phyloP scores from a whole-genome alignment of 2,113 vertebrate species.

The Gavia stellata region DNA sequence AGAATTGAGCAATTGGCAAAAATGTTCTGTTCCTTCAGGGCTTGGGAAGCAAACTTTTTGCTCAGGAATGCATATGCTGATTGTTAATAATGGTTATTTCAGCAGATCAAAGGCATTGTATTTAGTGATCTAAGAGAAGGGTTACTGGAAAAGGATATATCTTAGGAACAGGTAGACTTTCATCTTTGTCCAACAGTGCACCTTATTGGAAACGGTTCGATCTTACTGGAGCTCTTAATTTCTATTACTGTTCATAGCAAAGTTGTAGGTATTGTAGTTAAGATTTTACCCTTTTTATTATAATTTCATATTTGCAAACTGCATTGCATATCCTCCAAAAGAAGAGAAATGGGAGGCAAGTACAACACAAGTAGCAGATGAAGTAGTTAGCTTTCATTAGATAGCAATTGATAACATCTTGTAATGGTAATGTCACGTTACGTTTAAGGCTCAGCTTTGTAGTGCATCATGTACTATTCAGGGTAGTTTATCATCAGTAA shows the following conservation, averaged over 20 bases:
- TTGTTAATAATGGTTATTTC: background rate
- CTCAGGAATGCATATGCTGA: background rate
- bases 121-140: background rate
- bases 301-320: background rate
- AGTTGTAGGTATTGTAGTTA: background rate
- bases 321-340: background rate
- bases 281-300: background rate
- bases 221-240: background rate
- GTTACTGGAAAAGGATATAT: background rate
- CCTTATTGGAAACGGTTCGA: background rate
- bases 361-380: background rate
- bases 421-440: background rate
- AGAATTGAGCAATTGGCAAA: background rate
- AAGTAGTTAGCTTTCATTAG: background rate
- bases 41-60: background rate
- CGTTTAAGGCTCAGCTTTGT: background rate
- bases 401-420: background rate
- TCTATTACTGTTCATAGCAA: background rate
- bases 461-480: background rate
- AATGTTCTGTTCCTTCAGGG: background rate
- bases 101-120: background rate
- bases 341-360: background rate
- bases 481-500: background rate
- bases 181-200: background rate
- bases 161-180: background rate